Conservation (phyloP, 2,797 vertebrate species). For the Tokudaia muenninki region DNA sequence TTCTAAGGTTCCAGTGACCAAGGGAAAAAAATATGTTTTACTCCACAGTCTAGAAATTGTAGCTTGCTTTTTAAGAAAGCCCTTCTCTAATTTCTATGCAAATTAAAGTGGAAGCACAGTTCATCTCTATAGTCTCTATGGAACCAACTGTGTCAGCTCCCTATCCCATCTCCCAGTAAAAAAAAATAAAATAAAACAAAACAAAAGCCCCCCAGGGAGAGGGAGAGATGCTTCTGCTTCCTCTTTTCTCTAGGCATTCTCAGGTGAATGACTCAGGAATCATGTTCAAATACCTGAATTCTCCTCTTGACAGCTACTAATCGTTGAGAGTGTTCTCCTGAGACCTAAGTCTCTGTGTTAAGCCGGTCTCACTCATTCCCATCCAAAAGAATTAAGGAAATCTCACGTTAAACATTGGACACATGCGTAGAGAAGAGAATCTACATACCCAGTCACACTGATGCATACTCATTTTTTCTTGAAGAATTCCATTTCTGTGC, state of each 20-base stretch:
- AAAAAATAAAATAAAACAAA: background rate
- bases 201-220: background rate
- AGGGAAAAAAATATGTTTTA: background rate
- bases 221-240: background rate
- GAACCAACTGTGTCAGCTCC: background rate
- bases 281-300: background rate
- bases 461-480: background rate
- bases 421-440: background rate
- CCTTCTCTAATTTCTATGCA: background rate
- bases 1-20: background rate
- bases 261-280: background rate
- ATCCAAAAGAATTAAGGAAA: conserved; percentile 59
- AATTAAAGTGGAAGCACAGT: background rate
- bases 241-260: background rate
- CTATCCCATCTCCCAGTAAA: background rate
- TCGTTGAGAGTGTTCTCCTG: background rate
- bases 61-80: background rate
- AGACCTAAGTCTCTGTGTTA: background rate
- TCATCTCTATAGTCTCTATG: background rate
- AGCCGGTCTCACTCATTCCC: conserved; percentile 33
- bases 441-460: background rate
- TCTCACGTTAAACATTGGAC: conserved; percentile 27
- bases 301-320: conserved; percentile 44
- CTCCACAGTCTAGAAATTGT: background rate
- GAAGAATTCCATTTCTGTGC: background rate